Evolutionary conservation across 1,140 invertebrate genomes (phyloP), one percentile per base, ranked within the genome.

Genomic region (Bilobella aurantiaca): DNA sequence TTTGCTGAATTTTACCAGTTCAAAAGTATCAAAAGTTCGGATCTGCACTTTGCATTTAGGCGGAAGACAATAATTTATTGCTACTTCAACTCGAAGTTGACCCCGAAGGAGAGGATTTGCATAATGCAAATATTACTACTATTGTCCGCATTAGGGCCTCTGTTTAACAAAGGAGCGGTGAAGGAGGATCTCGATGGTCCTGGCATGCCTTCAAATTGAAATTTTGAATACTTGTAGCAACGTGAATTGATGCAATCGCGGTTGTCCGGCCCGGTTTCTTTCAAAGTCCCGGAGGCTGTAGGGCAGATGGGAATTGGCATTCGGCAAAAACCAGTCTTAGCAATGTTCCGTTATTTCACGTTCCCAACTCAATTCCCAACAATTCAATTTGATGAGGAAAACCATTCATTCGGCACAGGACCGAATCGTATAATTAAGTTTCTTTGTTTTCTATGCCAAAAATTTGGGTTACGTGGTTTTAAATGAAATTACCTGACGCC

Each of bases 231-330:
- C n/a, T n/a, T n/a, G n/a, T n/a, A n/a, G n/a, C n/a, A n/a, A n/a
- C n/a, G n/a, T n/a, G 49, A 8, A 23, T 53, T 53, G 12, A 53
- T 53, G 49, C 5, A 23, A 23, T 16, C 12, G 8, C 3, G 49
- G 49, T 12, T 42, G 49, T 53, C 49, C 49, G 49, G 49, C 49
- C 49, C 49, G 49, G 49, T 53, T 53, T 53, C 49, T 53, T 53
- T 12, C 49, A 53, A 53, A 53, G 21, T 53, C 49, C 49, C 49
- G 49, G 12, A 53, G 49, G 49, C 12, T 16, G 49, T 53, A 53
- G 49, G 49, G 49, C 49, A 53, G 5, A 18, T 42, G 34, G 34
- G 49, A 53, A 53, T 53, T 53, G 12, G 49, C 49, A 53, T 18
- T 18, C 5, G 23, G 49, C 5, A 23, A 53, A 53, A 53, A 53